Evolutionary conservation across 2,888 invertebrate species (phyloP), one percentile per base, ranked within the genome.

Genomic region (Apoda limacodes): DNA sequence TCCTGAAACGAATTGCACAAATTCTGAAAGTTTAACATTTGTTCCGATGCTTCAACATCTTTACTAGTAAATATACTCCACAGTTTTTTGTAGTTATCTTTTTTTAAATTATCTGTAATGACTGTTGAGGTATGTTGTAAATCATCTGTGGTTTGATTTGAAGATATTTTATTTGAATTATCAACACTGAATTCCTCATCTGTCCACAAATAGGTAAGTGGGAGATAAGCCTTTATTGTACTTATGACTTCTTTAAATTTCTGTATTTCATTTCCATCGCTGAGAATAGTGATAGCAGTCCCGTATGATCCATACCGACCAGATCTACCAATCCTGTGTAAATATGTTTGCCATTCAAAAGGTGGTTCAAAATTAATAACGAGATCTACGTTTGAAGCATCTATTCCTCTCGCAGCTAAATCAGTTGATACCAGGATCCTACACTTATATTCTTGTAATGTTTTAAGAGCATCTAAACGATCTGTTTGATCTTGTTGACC

Each of bases 261-360:
- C 2, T 58, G 43, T 25, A 83, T 45, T 60, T 95, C 93, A 30
- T 82, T 72, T 4, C 87, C 87, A 27, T 84, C 81, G 46, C 87
- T 82, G 5, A 90, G 69, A 34, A 96, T 84, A 28, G 88, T 89
- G 9, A 96, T 84, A 13, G 92, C 89, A 33, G 86, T 83, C 29
- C 95, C 96, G 60, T 86, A 85, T 1, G 92, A 88, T 1, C 98
- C 98, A 81, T 90, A 98, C 38, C 98, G 83, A 0, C 98, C 98
- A 23, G 97, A 95, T 50, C 98, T 84, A 1, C 98, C 98, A 59
- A 97, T 95, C 54, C 98, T 83, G 75, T 99, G 98, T 40, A 96
- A 83, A 78, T 96, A 96, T 10, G 92, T 94, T 41, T 90, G 88
- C 45, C 86, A 82, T 52, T 92, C 89, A 40, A 56, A 55, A 1